phyloP scores from a whole-genome alignment of 2,113 vertebrate genomes.

The Aythya baeri region DNA sequence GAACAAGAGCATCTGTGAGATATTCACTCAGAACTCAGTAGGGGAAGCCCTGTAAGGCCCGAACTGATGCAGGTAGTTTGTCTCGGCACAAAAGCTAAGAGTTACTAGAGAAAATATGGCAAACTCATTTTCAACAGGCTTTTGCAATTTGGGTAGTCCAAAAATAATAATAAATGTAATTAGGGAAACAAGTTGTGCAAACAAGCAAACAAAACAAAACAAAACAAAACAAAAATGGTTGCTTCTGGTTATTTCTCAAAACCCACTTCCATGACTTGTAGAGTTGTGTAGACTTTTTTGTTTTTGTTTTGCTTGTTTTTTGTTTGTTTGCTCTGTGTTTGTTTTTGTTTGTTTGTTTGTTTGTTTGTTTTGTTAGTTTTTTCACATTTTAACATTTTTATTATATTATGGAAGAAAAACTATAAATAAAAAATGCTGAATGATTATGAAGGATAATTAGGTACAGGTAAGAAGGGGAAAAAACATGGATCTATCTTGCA shows the following conservation, averaged over 20 bases:
- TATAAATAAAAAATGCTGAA: neutral
- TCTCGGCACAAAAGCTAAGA: neutral
- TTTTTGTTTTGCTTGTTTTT: neutral
- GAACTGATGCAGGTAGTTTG: rapidly evolving
- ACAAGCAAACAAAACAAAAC: neutral
- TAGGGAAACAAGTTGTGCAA: no score
- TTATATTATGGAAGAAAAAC: neutral
- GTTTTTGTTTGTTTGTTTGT: neutral
- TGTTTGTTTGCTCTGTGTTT: neutral
- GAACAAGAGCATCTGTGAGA: neutral
- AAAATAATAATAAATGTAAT: neutral
- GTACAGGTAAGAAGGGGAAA: neutral
- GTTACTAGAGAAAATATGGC: neutral
- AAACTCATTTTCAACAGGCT: neutral
- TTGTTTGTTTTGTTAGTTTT: no score
- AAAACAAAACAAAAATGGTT: neutral
- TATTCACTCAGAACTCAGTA: neutral
- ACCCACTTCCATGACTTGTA: neutral
- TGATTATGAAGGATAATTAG: neutral
- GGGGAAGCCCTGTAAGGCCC: neutral
- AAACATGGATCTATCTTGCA: rapidly evolving
- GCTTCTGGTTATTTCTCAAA: neutral
- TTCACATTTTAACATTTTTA: neutral
- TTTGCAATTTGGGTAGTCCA: neutral
- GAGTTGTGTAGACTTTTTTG: neutral